Base-by-base conservation (phyloP, 92 coral and sea anemone genomes). In the Parazoanthus swiftii region DNA sequence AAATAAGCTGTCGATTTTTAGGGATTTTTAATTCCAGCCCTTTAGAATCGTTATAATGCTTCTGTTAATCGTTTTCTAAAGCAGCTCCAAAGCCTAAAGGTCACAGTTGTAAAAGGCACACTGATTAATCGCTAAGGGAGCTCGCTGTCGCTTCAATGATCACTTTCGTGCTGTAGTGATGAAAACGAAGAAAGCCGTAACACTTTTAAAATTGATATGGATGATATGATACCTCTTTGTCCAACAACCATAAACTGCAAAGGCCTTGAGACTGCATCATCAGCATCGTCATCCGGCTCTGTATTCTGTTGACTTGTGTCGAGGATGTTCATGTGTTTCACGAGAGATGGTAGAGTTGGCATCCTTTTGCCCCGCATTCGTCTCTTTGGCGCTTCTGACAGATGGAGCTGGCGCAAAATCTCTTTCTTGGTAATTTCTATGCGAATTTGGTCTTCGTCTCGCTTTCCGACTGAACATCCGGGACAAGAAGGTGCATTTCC, bases 401-500 rank as follows among this genome's bases (percentile, higher is more conserved):
- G 29, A 4, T 72, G 67, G 4, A 84, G 87, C 68, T 70, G 78
- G 38, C 13, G 15, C 79, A 84, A 70, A 43, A 84, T 71, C 78
- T 84, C 71, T 16, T 6, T 74, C 68, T 44, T 71, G 79, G 70
- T 16, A 14, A 84, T 26, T 54, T 84, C 87, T 46, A 84, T 70
- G 46, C 44, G 87, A 16, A 72, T 29, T 84, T 15, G 33, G 68
- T 84, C 87, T 26, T 84, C 87, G 67, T 72, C 87, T 73, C 43
- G n/a, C 36, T 20, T 39, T 50, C 77, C 79, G 87, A 6, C 87
- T 46, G 87, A 84, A 84, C 87, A 84, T 71, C 87, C 87, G 87
- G 87, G 87, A 84, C 87, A 84, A 72, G 87, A 50, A 46, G 79
- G 21, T 3, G 78, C 42, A 70, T 84, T 84, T 70, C 78, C 87